Percentiles rank a stretch among this genome's conserved stretches.
Conservation (phyloP, 2,888 invertebrate species). For the Zonitis immaculata region DNA sequence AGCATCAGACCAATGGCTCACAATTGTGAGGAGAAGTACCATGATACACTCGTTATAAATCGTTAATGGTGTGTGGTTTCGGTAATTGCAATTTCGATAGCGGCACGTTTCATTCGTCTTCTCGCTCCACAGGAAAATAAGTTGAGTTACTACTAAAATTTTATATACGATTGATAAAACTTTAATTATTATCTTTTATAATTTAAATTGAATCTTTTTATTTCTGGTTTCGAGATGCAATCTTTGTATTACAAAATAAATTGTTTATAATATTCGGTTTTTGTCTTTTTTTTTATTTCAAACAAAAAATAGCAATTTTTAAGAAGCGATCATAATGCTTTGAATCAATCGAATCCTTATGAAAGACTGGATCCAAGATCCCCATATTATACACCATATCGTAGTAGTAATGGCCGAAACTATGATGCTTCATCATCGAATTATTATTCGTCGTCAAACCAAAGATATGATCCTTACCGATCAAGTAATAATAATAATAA, state of each 20-base stretch:
- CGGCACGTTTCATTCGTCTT: conserved; percentile 7
- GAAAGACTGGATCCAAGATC: conserved; percentile 25
- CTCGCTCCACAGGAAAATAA: not conserved
- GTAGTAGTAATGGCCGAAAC: not conserved
- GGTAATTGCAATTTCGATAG: conserved; percentile 16
- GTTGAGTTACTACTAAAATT: no score
- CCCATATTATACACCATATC: conserved; percentile 4
- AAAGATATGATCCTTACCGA: not conserved
- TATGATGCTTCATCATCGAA: not conserved
- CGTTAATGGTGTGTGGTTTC: not conserved
- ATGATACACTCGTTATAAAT: no score
- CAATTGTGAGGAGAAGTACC: no score
- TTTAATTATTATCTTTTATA: not conserved
- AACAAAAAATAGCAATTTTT: conserved; percentile 14
- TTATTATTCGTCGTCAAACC: not conserved
- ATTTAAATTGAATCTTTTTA: not conserved
- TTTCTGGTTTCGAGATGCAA: conserved; percentile 13
- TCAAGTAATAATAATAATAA: not conserved
- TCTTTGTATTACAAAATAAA: conserved; percentile 3
- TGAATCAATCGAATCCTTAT: conserved; percentile 35
- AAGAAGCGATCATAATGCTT: conserved; percentile 23
- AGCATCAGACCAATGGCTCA: no score
- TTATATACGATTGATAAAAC: no score
- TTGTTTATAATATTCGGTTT: no score
- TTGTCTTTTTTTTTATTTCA: no score